Conservation (phyloP, 2,113 vertebrate species). For the Castor canadensis region DNA sequence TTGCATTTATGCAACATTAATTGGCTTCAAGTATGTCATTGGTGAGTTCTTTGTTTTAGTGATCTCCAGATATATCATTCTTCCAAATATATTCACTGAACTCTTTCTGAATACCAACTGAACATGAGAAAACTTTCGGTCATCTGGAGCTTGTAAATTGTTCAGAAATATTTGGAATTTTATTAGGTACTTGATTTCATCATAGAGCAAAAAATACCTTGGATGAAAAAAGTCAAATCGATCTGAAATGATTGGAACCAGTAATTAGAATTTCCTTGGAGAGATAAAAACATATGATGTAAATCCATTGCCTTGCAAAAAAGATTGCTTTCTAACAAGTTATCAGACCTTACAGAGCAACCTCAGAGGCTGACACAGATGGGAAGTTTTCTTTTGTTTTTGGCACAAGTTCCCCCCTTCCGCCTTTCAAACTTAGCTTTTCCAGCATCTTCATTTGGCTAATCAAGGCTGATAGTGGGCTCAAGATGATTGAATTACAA, state of each 20-base stretch:
- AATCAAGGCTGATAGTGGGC: constrained; percentile 50
- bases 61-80: constrained; percentile 71
- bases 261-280: constrained; percentile 71
- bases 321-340: constrained; percentile 72
- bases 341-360: constrained; percentile 59
- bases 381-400: constrained; percentile 54
- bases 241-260: constrained; percentile 72
- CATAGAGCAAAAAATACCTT: constrained; percentile 72
- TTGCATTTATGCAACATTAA: constrained; percentile 57
- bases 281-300: constrained; percentile 72
- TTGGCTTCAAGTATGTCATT: constrained; percentile 60
- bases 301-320: constrained; percentile 65
- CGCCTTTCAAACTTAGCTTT: constrained; percentile 53
- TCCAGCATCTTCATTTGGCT: constrained; percentile 38
- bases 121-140: constrained; percentile 71
- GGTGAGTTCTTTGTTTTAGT: constrained; percentile 68
- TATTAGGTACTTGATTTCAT: constrained; percentile 77
- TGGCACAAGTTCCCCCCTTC: neutral
- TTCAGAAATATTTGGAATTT: constrained; percentile 78
- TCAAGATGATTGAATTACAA: constrained; percentile 45
- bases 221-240: constrained; percentile 77
- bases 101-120: constrained; percentile 68
- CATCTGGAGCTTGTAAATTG: constrained; percentile 78
- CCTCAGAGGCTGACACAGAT: constrained; percentile 56
- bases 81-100: constrained; percentile 54